Evolutionary conservation across 2,888 invertebrate species (phyloP).

Genomic region (Alloscopus bannaensis): DNA sequence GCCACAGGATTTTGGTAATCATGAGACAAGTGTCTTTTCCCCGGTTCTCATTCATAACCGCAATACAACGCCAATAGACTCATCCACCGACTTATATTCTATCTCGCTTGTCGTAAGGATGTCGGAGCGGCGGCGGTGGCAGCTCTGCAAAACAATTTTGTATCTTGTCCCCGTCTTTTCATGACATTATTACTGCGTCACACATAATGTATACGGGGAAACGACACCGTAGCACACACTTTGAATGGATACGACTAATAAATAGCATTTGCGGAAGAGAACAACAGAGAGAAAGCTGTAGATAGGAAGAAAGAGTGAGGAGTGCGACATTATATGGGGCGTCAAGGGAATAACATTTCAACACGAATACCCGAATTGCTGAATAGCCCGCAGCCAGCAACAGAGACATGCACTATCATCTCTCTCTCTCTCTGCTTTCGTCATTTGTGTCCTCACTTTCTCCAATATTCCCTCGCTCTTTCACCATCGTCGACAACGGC

Average conservation of each 20-base stretch:
- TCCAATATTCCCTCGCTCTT: not conserved
- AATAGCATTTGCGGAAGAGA: constrained; percentile 35
- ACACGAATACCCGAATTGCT: constrained; percentile 31
- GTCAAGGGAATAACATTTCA: constrained; percentile 58
- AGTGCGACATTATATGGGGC: constrained; percentile 32
- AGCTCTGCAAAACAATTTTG: too few species aligned
- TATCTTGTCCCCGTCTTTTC: not conserved
- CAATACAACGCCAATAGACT: constrained; percentile 35
- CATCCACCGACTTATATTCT: too few species aligned
- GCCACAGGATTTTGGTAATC: constrained; percentile 65
- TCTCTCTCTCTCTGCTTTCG: constrained; percentile 42
- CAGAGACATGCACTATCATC: constrained; percentile 40
- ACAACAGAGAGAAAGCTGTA: not conserved
- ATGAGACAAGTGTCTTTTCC: constrained; percentile 60
- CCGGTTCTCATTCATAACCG: constrained; percentile 52
- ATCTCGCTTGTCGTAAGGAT: too few species aligned
- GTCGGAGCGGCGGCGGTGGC: too few species aligned
- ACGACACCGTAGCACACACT: too few species aligned
- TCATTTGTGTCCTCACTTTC: constrained; percentile 32
- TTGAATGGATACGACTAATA: constrained; percentile 60
- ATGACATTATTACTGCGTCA: not conserved
- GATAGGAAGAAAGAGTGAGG: not conserved
- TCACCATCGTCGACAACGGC: too few species aligned
- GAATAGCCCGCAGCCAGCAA: constrained; percentile 52
- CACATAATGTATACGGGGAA: too few species aligned